These are phyloP conservation scores for Hypotaenidia okinawae DNA, from an alignment of 2,797 vertebrate genomes.

Conservation along the genomic window DNA sequence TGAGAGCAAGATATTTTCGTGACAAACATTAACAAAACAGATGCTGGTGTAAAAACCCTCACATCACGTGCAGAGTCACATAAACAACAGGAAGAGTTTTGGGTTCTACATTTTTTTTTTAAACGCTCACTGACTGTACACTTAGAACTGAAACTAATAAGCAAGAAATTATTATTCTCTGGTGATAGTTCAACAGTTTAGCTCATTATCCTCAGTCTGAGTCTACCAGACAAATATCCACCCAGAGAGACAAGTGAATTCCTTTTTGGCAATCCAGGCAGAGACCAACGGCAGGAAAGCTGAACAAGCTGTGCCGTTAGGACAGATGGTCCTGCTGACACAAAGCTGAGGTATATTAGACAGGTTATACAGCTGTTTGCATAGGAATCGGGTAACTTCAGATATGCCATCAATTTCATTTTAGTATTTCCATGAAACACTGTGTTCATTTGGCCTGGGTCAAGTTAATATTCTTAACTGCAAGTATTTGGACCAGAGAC, in stretches of 20 bases:
- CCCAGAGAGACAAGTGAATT: neutral
- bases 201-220: neutral
- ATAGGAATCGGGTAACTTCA: neutral
- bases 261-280: neutral
- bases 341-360: neutral
- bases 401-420: neutral
- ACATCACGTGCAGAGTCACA: neutral
- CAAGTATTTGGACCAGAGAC: neutral
- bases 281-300: neutral
- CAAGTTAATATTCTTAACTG: neutral
- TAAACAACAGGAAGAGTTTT: neutral
- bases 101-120: neutral
- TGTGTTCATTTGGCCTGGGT: accelerated
- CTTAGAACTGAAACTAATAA: neutral
- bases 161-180: neutral
- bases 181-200: neutral
- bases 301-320: neutral
- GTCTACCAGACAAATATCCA: neutral
- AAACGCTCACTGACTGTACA: neutral
- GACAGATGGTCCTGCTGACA: neutral
- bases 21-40: neutral
- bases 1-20: neutral
- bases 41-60: neutral
- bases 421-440: neutral
- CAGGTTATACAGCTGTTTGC: neutral